phyloP scores from a whole-genome alignment of 92 coral and sea anemone species.

The Zoanthus sociatus region DNA sequence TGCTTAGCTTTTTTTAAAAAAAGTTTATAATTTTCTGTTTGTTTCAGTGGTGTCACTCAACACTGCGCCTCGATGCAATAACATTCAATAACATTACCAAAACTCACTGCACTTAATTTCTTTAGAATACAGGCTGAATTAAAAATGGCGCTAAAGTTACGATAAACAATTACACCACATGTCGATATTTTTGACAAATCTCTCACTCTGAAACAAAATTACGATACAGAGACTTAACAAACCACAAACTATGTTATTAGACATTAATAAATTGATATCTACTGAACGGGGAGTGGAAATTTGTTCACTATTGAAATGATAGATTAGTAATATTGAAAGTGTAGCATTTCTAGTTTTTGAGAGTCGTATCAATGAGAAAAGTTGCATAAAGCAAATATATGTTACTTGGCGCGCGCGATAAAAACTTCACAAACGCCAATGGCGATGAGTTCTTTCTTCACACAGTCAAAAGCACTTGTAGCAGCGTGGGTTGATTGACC shows the following conservation, averaged over 20 bases:
- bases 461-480: slow-evolving; percentile 5
- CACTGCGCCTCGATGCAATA: not conserved
- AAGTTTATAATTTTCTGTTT: not conserved
- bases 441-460: not conserved
- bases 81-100: slow-evolving; percentile 15
- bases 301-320: not conserved
- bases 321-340: no score
- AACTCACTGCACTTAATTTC: not conserved
- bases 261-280: not conserved
- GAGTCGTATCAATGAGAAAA: not conserved
- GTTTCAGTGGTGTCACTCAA: slow-evolving; percentile 24
- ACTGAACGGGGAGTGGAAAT: not conserved
- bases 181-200: slow-evolving; percentile 1
- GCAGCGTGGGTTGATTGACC: slow-evolving; percentile 22
- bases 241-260: not conserved
- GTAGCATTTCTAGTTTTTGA: not conserved
- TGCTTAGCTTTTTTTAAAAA: not conserved
- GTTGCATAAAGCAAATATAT: not conserved
- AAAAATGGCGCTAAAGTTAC: slow-evolving; percentile 8
- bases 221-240: not conserved
- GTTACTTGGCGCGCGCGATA: not conserved
- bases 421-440: not conserved
- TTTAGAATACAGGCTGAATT: slow-evolving; percentile 24
- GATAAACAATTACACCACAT: slow-evolving; percentile 11
- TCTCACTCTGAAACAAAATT: not conserved